Percentiles rank a stretch among this genome's conserved stretches.
phyloP scores from a whole-genome alignment of 1,140 invertebrate species.

The Laupala kohalensis region DNA sequence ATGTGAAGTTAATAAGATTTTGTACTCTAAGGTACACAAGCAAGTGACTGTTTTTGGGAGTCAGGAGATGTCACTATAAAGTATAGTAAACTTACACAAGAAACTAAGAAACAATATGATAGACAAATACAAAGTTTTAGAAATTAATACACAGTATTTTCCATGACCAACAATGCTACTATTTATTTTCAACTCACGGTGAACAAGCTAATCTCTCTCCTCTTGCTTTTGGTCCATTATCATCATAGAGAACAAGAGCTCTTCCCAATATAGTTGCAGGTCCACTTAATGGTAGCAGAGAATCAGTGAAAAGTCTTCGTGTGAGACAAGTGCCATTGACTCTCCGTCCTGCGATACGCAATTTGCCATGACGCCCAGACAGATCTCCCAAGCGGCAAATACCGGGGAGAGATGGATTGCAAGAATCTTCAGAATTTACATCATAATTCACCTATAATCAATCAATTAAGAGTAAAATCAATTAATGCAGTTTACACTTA shows the following conservation, averaged over 20 bases:
- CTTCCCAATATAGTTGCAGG: slow-evolving; percentile 59
- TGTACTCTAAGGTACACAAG: background rate
- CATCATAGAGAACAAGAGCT: slow-evolving; percentile 80
- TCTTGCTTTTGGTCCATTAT: slow-evolving; percentile 69
- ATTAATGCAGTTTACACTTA: too few species aligned
- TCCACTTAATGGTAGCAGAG: slow-evolving; percentile 61
- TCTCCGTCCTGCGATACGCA: slow-evolving; percentile 61
- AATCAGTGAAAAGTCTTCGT: slow-evolving; percentile 65
- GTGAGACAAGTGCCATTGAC: slow-evolving; percentile 44
- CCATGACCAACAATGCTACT: background rate
- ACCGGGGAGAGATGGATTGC: background rate
- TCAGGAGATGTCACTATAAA: too few species aligned
- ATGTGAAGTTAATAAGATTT: too few species aligned
- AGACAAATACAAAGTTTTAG: background rate
- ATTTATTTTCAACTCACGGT: too few species aligned
- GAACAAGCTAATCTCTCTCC: slow-evolving; percentile 80
- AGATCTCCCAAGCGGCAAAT: slow-evolving; percentile 33
- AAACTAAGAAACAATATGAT: background rate
- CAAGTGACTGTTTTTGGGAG: background rate
- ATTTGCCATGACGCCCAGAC: slow-evolving; percentile 45
- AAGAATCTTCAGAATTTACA: background rate
- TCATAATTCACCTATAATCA: slow-evolving; percentile 1
- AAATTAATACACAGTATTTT: background rate
- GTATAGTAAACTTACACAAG: too few species aligned
- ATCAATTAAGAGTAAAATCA: too few species aligned